phyloP scores from a whole-genome alignment of 2,797 vertebrate genomes.

The Phoxinus dragarum region DNA sequence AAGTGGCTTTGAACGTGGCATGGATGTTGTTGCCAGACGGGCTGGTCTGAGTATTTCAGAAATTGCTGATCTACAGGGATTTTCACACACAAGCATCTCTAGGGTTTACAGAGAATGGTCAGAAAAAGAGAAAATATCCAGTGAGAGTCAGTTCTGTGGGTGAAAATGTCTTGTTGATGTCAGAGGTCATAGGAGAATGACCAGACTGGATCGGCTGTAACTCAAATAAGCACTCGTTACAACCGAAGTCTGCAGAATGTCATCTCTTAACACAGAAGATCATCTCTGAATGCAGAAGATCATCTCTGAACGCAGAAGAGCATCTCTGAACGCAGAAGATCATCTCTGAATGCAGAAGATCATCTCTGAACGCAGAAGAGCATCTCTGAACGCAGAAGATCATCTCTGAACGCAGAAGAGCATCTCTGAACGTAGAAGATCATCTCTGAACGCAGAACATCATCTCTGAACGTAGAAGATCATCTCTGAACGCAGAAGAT shows the following conservation, averaged over 20 bases:
- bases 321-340: no score
- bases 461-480: no score
- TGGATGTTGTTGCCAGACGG: neutral
- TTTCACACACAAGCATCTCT: neutral
- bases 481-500: no score
- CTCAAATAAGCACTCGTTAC: neutral
- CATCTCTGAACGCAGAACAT: no score
- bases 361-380: no score
- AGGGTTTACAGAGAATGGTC: neutral
- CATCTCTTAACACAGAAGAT: no score
- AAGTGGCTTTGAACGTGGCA: neutral
- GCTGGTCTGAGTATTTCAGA: neutral
- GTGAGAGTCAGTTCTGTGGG: neutral
- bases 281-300: no score
- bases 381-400: no score
- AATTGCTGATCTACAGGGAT: neutral
- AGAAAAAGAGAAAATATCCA: neutral
- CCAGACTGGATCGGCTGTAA: constrained; percentile 6
- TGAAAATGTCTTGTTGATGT: constrained; percentile 50
- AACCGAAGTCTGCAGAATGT: neutral
- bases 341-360: no score
- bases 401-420: no score
- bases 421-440: no score
- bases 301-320: no score
- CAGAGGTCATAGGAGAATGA: constrained; percentile 54